phyloP scores from a whole-genome alignment of 2,888 invertebrate genomes.

The Agonopterix arenella region DNA sequence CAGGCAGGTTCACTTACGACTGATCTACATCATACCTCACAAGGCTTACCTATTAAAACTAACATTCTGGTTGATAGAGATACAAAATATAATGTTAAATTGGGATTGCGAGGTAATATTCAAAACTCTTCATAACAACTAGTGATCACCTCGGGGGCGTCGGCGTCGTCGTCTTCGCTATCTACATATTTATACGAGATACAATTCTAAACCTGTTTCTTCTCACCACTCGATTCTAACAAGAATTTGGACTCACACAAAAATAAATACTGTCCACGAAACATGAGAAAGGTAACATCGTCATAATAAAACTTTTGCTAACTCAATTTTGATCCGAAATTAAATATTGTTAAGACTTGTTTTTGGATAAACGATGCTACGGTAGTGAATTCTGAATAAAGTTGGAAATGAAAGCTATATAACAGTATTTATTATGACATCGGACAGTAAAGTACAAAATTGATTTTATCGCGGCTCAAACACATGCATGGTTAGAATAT shows the following conservation, averaged over 20 bases:
- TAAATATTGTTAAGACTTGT: conserved; percentile 39
- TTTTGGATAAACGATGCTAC: conserved; percentile 32
- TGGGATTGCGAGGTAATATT: conserved; percentile 42
- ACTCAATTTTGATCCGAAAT: conserved; percentile 44
- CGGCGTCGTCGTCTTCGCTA: conserved; percentile 63
- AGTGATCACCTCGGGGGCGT: conserved; percentile 61
- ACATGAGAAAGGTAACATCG: conserved; percentile 64
- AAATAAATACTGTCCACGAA: conserved; percentile 72
- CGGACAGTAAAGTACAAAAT: conserved; percentile 68
- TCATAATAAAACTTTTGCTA: conserved; percentile 42
- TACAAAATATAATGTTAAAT: conserved; percentile 45
- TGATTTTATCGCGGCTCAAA: conserved; percentile 60
- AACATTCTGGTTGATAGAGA: conserved; percentile 30
- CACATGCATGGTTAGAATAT: conserved; percentile 54
- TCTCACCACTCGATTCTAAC: conserved; percentile 64
- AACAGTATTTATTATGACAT: conserved; percentile 71
- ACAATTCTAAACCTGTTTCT: conserved; percentile 64
- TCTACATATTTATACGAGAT: conserved; percentile 66
- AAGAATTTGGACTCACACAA: conserved; percentile 70
- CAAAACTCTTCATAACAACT: conserved; percentile 48
- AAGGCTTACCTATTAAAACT: conserved; percentile 12
- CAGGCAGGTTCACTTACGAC: too few relatives aligned
- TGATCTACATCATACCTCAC: too few relatives aligned
- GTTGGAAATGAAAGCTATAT: conserved; percentile 53
- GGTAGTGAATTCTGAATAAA: conserved; percentile 49